A percentile compares a stretch with the other conserved stretches of the same genome.
phyloP scores from a whole-genome alignment of 2,888 invertebrate species.

The Syritta pipiens region DNA sequence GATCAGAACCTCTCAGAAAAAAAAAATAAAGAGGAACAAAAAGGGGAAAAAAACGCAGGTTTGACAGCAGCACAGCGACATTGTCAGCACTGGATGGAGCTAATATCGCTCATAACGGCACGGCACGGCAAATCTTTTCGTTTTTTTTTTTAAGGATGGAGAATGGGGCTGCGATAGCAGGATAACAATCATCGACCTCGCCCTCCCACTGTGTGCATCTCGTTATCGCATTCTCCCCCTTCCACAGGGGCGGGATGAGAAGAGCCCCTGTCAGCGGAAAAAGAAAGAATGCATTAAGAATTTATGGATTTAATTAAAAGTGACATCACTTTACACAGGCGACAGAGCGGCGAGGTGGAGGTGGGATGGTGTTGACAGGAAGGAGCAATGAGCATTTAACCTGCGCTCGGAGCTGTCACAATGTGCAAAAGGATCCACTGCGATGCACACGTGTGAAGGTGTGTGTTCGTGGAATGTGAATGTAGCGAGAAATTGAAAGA shows the following conservation, averaged over 20 bases:
- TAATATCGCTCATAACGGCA: conserved; percentile 44
- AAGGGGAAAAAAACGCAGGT: too few relatives aligned
- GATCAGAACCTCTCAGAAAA: too few relatives aligned
- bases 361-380: not conserved
- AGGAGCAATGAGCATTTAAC: conserved; percentile 31
- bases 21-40: too few relatives aligned
- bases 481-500: not conserved
- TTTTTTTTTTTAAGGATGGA: too few relatives aligned
- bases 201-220: conserved; percentile 22
- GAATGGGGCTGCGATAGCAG: conserved; percentile 5
- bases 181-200: conserved; percentile 12
- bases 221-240: conserved; percentile 18
- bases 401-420: conserved; percentile 10
- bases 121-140: conserved; percentile 40
- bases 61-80: conserved; percentile 23
- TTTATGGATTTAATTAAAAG: conserved; percentile 60
- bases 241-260: not conserved
- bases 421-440: conserved; percentile 8
- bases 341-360: not conserved
- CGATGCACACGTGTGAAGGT: not conserved
- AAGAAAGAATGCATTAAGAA: conserved; percentile 48
- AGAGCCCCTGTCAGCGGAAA: not conserved
- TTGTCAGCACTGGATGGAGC: conserved; percentile 38
- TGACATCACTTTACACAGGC: conserved; percentile 22
- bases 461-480: too few relatives aligned